Evolutionary conservation across 1,140 invertebrate genomes (phyloP).

Genomic region (Zaprionus davidi): DNA sequence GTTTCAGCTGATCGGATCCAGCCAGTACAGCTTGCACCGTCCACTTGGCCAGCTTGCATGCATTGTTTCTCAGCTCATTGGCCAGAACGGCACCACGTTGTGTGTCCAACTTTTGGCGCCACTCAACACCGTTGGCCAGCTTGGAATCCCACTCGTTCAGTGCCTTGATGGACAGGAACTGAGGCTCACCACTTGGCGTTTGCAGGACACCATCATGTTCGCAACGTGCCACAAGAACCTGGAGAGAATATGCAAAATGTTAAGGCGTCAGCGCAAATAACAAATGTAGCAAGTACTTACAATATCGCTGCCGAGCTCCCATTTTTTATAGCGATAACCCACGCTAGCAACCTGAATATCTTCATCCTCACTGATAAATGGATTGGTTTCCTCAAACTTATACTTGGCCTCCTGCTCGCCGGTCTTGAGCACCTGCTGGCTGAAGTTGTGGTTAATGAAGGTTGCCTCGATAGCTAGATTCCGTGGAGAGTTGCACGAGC

Average conservation of each 20-base stretch:
- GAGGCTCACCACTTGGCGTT: conserved; percentile 95
- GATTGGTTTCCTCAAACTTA: conserved; percentile 96
- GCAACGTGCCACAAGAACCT: conserved; percentile 94
- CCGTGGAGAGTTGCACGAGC: conserved; percentile 96
- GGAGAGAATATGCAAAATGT: background rate
- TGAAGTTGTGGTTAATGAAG: conserved; percentile 99
- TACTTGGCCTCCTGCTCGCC: conserved; percentile 91
- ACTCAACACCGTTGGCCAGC: conserved; percentile 97
- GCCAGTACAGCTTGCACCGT: conserved; percentile 98
- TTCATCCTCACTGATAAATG: conserved; percentile 97
- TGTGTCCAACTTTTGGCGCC: conserved; percentile 98
- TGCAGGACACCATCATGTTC: conserved; percentile 98
- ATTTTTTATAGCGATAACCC: conserved; percentile 98
- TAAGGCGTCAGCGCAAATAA: background rate
- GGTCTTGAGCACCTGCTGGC: conserved; percentile 93
- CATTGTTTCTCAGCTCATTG: conserved; percentile 99
- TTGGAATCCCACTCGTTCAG: conserved; percentile 99
- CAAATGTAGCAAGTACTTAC: conserved; percentile 84
- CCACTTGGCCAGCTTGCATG: conserved; percentile 99
- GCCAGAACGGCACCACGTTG: conserved; percentile 99
- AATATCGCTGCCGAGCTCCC: conserved; percentile 97
- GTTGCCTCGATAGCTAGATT: conserved; percentile 99
- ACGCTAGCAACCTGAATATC: conserved; percentile 97
- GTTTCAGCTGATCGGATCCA: conserved; percentile 98
- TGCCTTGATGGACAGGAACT: conserved; percentile 98